Conservation (phyloP, 2,888 invertebrate species). For the Oxyteleia sp. region DNA sequence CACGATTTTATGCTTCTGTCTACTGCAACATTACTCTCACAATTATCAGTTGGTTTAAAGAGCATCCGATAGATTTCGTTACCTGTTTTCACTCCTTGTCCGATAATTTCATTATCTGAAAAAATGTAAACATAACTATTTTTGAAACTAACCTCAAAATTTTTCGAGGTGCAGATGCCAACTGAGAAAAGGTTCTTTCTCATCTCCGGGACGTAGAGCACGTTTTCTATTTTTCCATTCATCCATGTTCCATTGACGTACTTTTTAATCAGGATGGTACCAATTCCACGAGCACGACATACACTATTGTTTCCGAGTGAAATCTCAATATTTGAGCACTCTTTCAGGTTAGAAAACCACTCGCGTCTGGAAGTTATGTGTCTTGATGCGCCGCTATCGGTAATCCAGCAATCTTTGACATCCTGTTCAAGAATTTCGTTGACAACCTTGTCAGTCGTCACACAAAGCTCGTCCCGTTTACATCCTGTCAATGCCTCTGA, state of each 20-base stretch:
- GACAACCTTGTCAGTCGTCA: background rate
- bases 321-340: background rate
- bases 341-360: constrained; percentile 61
- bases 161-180: constrained; percentile 25
- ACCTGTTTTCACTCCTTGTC: constrained; percentile 5
- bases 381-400: constrained; percentile 75
- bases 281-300: background rate
- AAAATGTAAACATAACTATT: constrained; percentile 9
- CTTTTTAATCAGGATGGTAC: constrained; percentile 29
- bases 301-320: constrained; percentile 21
- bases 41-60: background rate
- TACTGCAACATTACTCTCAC: background rate
- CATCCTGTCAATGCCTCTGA: background rate
- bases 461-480: too few species aligned
- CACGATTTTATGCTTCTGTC: background rate
- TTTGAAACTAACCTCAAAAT: constrained; percentile 18
- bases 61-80: constrained; percentile 48
- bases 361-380: constrained; percentile 74
- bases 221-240: constrained; percentile 21
- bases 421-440: constrained; percentile 13
- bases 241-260: constrained; percentile 13
- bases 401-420: constrained; percentile 71
- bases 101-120: background rate
- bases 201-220: constrained; percentile 37
- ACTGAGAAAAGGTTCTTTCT: constrained; percentile 57